Evolutionary conservation across 2,113 vertebrate species (phyloP), one percentile per base, ranked within the genome.

Genomic region (Phoenicopterus ruber): DNA sequence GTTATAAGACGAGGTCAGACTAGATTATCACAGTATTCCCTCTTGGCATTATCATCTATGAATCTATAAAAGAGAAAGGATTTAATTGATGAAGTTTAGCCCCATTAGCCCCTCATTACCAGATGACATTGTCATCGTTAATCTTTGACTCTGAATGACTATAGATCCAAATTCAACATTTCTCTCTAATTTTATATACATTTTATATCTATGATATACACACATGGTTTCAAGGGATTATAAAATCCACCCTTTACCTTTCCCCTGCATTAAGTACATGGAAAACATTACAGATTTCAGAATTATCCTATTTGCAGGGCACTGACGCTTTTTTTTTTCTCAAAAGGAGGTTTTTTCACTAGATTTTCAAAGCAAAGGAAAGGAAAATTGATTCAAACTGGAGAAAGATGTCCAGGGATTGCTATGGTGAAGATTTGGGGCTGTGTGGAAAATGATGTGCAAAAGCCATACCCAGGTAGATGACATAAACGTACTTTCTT

Each of bases 31-130:
- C 55, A 70, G 82, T 94, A 94, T 93, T 96, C 90, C 96, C 95
- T 96, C 90, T 80, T 94, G 96, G 93, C 96, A 86, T 88, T 83
- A 96, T 83, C 94, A 95, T 96, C 96, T 94, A 96, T 93, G 92
- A 97, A 96, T 96, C 96, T 95, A 95, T 96, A 95, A 96, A 97
- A 95, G 32, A 81, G 88, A 96, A 96, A 90, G 90, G 59, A 94
- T 96, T 96, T 97, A 97, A 97, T 92, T 97, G 96, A 97, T 97
- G 96, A 97, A 95, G 96, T 97, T 97, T 97, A 97, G 96, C 94
- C 95, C 96, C 96, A 97, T 97, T 97, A 97, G 96, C 95, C 96
- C 82, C 94, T 97, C 96, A 96, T 97, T 97, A 96, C 90, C 5
- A 4, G 79, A 94, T 94, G 96, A 96, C 96, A 97, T 17, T 95